These are phyloP conservation scores for Grammomys dolichurus DNA, from an alignment of 2,113 vertebrate species.

Conservation along the genomic window DNA sequence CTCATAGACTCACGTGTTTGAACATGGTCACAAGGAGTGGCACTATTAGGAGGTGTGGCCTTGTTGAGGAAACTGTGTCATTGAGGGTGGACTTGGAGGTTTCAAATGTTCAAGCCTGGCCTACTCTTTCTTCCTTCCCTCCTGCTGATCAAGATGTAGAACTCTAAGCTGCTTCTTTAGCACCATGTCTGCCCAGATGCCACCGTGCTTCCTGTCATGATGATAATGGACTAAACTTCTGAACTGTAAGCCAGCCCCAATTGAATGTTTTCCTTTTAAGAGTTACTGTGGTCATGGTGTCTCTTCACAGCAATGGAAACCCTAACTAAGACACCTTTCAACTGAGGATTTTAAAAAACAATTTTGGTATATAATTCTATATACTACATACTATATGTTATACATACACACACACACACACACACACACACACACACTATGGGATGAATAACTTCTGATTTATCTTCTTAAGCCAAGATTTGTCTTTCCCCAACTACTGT, in stretches of 20 bases:
- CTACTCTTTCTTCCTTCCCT: background rate
- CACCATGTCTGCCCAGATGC: background rate
- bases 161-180: background rate
- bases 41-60: background rate
- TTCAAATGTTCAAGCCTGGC: background rate
- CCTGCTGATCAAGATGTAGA: background rate
- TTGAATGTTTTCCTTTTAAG: background rate
- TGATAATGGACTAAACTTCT: background rate
- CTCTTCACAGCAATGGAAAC: background rate
- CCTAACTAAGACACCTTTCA: background rate
- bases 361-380: constrained; percentile 22
- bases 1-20: background rate
- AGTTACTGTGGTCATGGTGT: background rate
- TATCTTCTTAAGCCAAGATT: background rate
- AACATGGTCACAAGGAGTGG: background rate
- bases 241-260: background rate
- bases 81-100: background rate
- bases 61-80: background rate
- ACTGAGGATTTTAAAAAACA: background rate
- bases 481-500: background rate
- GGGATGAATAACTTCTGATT: background rate
- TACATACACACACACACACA: too few relatives aligned
- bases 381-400: too few relatives aligned
- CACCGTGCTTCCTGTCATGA: background rate
- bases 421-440: background rate